Percentiles rank a stretch among this genome's conserved stretches.
Conservation (phyloP, 2,797 vertebrate species). For the Steatocranus sp. region DNA sequence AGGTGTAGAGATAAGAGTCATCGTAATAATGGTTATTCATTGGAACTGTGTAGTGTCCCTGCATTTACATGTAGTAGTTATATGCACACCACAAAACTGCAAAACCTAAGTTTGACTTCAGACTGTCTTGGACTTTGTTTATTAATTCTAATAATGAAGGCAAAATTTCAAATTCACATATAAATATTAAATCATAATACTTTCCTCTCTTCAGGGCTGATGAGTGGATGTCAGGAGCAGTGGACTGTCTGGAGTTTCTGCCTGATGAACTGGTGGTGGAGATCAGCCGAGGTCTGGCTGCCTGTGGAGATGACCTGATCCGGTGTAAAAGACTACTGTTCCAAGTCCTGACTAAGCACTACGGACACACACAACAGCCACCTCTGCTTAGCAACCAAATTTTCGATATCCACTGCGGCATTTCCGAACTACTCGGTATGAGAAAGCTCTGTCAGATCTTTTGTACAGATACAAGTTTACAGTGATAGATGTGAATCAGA, state of each 20-base stretch:
- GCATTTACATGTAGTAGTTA: background rate
- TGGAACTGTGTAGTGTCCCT: background rate
- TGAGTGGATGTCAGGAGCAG: slow-evolving; percentile 89
- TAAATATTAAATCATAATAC: background rate
- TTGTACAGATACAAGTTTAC: background rate
- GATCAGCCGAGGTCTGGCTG: slow-evolving; percentile 86
- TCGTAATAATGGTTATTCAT: background rate
- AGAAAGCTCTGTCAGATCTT: background rate
- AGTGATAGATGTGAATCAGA: background rate
- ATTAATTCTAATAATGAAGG: background rate
- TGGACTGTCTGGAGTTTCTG: slow-evolving; percentile 93
- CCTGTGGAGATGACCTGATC: slow-evolving; percentile 74
- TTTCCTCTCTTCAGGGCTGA: slow-evolving; percentile 78
- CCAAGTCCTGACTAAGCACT: slow-evolving; percentile 82
- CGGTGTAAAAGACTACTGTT: slow-evolving; percentile 87
- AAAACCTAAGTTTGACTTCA: background rate
- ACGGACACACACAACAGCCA: slow-evolving; percentile 75
- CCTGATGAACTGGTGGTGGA: slow-evolving; percentile 91
- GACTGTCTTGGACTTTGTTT: background rate
- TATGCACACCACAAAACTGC: background rate
- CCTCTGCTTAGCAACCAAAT: slow-evolving; percentile 86
- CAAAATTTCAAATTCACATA: background rate
- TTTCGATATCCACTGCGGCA: slow-evolving; percentile 90
- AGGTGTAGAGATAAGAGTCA: background rate
- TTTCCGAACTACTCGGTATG: slow-evolving; percentile 92